Evolutionary conservation across 2,797 vertebrate genomes (phyloP).

Genomic region (Poecilia picta): DNA sequence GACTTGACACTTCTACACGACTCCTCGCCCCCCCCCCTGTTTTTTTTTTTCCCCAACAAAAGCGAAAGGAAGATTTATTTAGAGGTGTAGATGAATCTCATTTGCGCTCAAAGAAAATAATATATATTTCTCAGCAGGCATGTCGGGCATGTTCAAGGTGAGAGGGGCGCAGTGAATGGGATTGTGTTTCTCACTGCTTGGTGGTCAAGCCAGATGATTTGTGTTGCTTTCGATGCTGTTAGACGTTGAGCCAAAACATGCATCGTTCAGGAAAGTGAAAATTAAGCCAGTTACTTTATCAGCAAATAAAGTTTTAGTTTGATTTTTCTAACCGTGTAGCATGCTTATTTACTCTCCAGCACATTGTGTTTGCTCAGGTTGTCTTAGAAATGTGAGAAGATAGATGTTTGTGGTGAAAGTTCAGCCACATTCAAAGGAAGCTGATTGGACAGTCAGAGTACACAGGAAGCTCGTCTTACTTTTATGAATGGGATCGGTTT

Average conservation of each 20-base stretch:
- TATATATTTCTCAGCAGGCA: slow-evolving; percentile 53
- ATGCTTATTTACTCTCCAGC: not conserved
- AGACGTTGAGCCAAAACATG: slow-evolving; percentile 14
- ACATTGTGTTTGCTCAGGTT: not conserved
- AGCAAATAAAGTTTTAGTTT: not conserved
- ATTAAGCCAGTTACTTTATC: slow-evolving; percentile 2
- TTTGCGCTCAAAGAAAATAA: slow-evolving; percentile 60
- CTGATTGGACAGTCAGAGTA: slow-evolving; percentile 46
- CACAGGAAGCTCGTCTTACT: slow-evolving; percentile 53
- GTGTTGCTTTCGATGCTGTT: not conserved
- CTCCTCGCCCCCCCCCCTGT: not conserved
- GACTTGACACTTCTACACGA: slow-evolving; percentile 46
- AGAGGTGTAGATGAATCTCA: slow-evolving; percentile 69
- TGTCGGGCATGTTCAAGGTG: slow-evolving; percentile 53
- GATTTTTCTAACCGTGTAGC: slow-evolving; percentile 19
- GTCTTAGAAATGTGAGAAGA: not conserved
- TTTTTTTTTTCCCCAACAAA: slow-evolving; percentile 42
- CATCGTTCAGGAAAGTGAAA: slow-evolving; percentile 14
- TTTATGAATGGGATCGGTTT: slow-evolving; percentile 59
- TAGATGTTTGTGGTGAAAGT: not conserved
- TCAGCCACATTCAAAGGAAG: not conserved
- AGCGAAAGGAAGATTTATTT: slow-evolving; percentile 52
- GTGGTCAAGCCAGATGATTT: slow-evolving; percentile 21
- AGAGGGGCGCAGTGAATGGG: slow-evolving; percentile 36
- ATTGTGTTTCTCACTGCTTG: slow-evolving; percentile 52